Evolutionary conservation across 2,113 vertebrate genomes (phyloP).

Genomic region (Daphoenositta chrysoptera): DNA sequence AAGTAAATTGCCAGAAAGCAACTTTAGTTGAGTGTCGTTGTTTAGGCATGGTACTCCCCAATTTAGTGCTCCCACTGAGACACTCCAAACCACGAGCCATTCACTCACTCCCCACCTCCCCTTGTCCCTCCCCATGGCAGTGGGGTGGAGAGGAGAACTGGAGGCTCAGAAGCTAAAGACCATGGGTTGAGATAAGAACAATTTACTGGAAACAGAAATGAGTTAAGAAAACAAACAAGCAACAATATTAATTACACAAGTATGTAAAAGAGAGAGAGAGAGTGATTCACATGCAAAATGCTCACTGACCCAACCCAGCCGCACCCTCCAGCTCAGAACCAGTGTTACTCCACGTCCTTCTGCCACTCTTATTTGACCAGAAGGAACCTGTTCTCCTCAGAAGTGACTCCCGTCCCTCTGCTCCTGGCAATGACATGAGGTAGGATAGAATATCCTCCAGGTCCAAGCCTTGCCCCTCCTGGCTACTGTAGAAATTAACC

Average conservation of each 20-base stretch:
- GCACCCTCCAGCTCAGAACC: neutral
- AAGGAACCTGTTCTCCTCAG: neutral
- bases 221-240: neutral
- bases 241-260: neutral
- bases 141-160: neutral
- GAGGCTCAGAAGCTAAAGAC: neutral
- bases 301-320: neutral
- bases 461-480: neutral
- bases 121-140: neutral
- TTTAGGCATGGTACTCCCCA: neutral
- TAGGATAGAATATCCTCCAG: neutral
- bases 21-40: neutral
- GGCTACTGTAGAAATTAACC: neutral
- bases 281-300: neutral
- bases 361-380: neutral
- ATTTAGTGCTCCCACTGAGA: neutral
- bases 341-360: accelerated
- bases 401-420: neutral
- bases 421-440: neutral
- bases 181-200: neutral
- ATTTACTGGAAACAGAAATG: neutral
- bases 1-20: neutral
- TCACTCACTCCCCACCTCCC: neutral
- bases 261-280: neutral
- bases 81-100: neutral